Evolutionary conservation across 1,140 invertebrate species (phyloP), one percentile per base, ranked within the genome.

Genomic region (Conus ventricosus): DNA sequence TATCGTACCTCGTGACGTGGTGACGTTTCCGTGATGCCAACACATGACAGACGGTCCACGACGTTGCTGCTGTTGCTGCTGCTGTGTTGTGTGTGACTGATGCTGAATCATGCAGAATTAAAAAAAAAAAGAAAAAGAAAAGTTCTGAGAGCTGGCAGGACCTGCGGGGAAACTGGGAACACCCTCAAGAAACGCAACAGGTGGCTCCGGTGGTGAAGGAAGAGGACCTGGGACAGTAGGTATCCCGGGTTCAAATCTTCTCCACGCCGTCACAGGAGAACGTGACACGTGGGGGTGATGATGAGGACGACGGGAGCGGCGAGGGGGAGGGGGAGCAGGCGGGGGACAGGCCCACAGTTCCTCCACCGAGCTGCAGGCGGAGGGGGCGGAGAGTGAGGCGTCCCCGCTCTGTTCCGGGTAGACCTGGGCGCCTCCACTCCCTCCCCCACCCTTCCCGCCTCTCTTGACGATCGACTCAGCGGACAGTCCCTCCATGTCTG

Each of bases 311-410:
- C 10, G 67, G 67, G 20, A 71, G 39, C 17, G 80, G 80, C 80
- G 51, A 53, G 27, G 80, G 4, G 17, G 80, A 81, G 17, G 80
- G 10, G 27, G 39, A 23, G 80, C 51, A 8, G 4, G 76, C 39
- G 51, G 80, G 23, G 80, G 80, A 51, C 39, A 81, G 8, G 80
- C 80, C 80, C 80, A 81, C 80, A 81, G 80, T 23, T 81, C 80
- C 23, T 81, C 80, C 7, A 54, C 13, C 8, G 80, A 81, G 53
- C 80, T 25, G 27, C 39, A 25, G 39, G 7, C 20, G 8, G 80
- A 54, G 10, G 8, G 80, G 51, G 15, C 13, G 13, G 13, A 51
- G 51, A 54, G 80, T 5, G 80, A 4, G 51, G 51, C 15, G 15
- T 81, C 80, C 17, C 17, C 80, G 76, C 25, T 39, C 7, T 39